Percentiles rank a stretch among this genome's conserved stretches.
phyloP scores from a whole-genome alignment of 2,888 invertebrate genomes.

The Drosophila dives region DNA sequence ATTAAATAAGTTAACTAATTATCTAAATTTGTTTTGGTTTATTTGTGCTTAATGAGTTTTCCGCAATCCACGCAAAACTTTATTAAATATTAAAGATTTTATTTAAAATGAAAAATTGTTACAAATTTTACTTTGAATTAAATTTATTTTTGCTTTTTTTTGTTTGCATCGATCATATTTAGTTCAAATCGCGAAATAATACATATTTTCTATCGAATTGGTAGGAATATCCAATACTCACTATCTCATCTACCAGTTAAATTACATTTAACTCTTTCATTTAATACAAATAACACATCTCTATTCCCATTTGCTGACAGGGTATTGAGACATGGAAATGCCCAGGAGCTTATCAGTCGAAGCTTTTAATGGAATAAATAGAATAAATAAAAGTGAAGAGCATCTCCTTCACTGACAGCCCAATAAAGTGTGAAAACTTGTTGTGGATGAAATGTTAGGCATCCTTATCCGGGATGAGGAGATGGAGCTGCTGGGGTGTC shows the following conservation, averaged over 20 bases:
- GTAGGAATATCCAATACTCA: not conserved
- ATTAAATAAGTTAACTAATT: not conserved
- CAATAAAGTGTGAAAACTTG: constrained; percentile 49
- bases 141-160: not conserved
- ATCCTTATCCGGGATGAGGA: not conserved
- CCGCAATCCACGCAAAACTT: not conserved
- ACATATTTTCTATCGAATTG: not conserved
- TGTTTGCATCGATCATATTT: too few species aligned
- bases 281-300: not conserved
- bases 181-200: not conserved
- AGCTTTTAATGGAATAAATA: constrained; percentile 38
- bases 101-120: not conserved
- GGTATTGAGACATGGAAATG: constrained; percentile 5
- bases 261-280: not conserved
- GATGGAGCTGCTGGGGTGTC: not conserved
- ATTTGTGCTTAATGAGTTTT: not conserved
- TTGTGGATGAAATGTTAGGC: constrained; percentile 5
- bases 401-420: constrained; percentile 18
- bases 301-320: not conserved
- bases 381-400: constrained; percentile 6
- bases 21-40: not conserved
- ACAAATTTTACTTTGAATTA: not conserved
- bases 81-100: not conserved
- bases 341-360: not conserved
- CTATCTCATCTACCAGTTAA: not conserved